Conservation (phyloP, 2,888 invertebrate genomes). For the Napeogenes sylphis region DNA sequence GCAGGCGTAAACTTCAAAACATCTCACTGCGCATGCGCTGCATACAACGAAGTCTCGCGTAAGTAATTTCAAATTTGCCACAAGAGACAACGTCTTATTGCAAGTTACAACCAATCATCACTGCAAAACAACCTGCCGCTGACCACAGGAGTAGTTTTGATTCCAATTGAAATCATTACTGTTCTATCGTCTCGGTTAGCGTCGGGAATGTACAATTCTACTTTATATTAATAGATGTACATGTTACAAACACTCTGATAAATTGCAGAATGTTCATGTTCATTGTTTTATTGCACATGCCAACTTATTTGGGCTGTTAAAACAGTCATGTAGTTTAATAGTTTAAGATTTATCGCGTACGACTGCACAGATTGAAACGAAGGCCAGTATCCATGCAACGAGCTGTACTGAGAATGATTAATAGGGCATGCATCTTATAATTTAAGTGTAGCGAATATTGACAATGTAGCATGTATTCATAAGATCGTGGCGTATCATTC, state of each 20-base stretch:
- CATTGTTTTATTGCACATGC: constrained; percentile 29
- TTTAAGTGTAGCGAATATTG: constrained; percentile 22
- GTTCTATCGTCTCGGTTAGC: background rate
- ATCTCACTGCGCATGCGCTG: background rate
- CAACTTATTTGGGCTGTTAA: constrained; percentile 32
- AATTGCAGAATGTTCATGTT: constrained; percentile 24
- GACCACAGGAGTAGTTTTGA: constrained; percentile 20
- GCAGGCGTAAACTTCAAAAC: constrained; percentile 9
- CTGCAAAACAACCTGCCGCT: constrained; percentile 18
- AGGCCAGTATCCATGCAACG: constrained; percentile 29
- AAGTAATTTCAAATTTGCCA: background rate
- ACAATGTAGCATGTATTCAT: constrained; percentile 12
- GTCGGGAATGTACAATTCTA: constrained; percentile 8
- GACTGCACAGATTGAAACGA: constrained; percentile 28
- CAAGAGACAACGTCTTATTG: background rate
- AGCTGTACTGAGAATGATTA: constrained; percentile 26
- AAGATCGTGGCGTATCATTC: constrained; percentile 24
- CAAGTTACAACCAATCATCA: constrained; percentile 9
- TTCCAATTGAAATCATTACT: constrained; percentile 26
- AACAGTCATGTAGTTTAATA: constrained; percentile 28
- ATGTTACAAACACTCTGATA: constrained; percentile 18
- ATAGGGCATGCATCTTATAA: constrained; percentile 26
- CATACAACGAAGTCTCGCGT: background rate
- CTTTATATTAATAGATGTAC: constrained; percentile 11
- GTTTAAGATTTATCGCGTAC: constrained; percentile 30